Percentiles rank a stretch among this genome's conserved stretches.
Conservation (phyloP, 2,888 invertebrate species). For the Copidosoma aretas region DNA sequence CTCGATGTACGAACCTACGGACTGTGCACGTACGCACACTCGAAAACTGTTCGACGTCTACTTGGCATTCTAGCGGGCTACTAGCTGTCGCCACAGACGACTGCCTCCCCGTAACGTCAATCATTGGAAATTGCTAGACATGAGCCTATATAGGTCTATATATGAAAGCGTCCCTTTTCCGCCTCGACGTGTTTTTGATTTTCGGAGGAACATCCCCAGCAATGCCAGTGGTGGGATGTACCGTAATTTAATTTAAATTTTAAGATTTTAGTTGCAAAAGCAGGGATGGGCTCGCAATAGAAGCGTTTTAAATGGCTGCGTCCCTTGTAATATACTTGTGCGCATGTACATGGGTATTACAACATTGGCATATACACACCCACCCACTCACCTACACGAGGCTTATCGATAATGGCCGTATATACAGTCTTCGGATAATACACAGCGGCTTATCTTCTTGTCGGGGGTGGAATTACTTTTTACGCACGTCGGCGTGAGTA, state of each 20-base stretch:
- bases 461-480: no score
- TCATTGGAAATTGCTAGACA: constrained; percentile 33
- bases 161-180: neutral
- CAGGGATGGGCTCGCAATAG: neutral
- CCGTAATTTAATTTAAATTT: constrained; percentile 11
- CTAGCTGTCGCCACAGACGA: constrained; percentile 10
- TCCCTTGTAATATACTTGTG: neutral
- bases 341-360: neutral
- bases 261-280: neutral
- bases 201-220: no score
- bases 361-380: neutral
- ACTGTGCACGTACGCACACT: constrained; percentile 4
- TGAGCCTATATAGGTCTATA: constrained; percentile 6
- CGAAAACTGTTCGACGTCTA: constrained; percentile 29
- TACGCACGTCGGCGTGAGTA: no score
- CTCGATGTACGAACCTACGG: neutral
- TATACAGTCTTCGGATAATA: neutral
- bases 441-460: neutral
- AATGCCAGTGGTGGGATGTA: neutral
- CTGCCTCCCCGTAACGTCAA: constrained; percentile 26
- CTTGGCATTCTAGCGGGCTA: constrained; percentile 30
- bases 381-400: neutral
- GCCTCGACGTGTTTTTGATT: neutral
- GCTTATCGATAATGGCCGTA: neutral
- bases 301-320: constrained; percentile 3